Evolutionary conservation across 2,888 invertebrate genomes (phyloP).

Genomic region (Trilocha varians): DNA sequence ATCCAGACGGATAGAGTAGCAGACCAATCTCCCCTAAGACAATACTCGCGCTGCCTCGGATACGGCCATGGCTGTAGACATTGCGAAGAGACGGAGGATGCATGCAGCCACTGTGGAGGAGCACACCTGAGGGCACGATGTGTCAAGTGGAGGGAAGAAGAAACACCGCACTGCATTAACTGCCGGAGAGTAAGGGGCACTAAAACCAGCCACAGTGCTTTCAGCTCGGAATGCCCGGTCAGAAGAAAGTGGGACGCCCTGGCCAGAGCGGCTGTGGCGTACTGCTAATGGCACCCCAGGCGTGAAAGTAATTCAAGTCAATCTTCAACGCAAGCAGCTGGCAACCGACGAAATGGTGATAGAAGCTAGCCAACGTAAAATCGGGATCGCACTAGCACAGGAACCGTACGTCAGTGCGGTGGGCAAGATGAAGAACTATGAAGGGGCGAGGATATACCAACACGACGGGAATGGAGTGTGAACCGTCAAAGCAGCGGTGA

Average conservation of each 20-base stretch:
- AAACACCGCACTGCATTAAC: constrained; percentile 4
- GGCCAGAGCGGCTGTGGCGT: too few relatives aligned
- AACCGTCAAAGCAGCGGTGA: too few relatives aligned
- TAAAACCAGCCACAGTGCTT: constrained; percentile 4
- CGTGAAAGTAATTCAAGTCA: too few relatives aligned
- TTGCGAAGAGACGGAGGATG: constrained; percentile 7
- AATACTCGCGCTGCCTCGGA: background rate
- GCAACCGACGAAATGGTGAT: too few relatives aligned
- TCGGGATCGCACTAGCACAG: constrained; percentile 4
- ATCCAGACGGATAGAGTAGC: too few relatives aligned
- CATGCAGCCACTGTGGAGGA: constrained; percentile 11
- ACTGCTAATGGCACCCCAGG: too few relatives aligned
- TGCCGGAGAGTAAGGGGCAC: background rate
- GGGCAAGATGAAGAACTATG: background rate
- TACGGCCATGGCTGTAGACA: background rate
- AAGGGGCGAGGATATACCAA: constrained; percentile 5
- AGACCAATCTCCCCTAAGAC: background rate
- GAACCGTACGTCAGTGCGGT: constrained; percentile 4
- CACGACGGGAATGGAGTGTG: too few relatives aligned
- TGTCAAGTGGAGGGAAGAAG: background rate
- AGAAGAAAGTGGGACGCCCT: too few relatives aligned
- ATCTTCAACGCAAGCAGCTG: too few relatives aligned
- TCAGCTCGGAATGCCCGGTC: constrained; percentile 2
- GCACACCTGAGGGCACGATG: constrained; percentile 3
- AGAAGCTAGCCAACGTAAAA: too few relatives aligned